Conservation (phyloP, 2,888 invertebrate genomes). For the Operophtera brumata region DNA sequence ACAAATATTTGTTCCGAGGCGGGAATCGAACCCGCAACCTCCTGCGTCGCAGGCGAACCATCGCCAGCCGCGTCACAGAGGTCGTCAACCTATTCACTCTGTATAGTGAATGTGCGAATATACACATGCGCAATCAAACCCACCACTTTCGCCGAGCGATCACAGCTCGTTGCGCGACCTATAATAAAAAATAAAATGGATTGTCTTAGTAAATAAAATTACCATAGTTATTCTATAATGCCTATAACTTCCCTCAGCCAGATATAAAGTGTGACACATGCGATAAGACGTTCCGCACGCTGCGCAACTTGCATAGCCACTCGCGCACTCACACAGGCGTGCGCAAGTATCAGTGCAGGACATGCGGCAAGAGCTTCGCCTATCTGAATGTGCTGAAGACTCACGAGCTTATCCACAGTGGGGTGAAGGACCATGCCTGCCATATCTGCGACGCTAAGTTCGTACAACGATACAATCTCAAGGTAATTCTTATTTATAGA, state of each 20-base stretch:
- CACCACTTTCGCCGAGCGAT: too few relatives aligned
- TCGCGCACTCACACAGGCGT: conserved; percentile 81
- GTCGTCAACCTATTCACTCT: too few relatives aligned
- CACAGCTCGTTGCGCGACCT: too few relatives aligned
- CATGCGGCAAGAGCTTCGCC: conserved; percentile 83
- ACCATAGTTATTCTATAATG: too few relatives aligned
- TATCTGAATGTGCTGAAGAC: conserved; percentile 85
- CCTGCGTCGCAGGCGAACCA: too few relatives aligned
- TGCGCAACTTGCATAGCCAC: conserved; percentile 82
- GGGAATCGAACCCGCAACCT: too few relatives aligned
- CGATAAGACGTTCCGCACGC: conserved; percentile 74
- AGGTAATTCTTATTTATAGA: conserved; percentile 50
- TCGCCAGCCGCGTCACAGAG: too few relatives aligned
- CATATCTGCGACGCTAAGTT: conserved; percentile 84
- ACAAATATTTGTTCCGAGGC: too few relatives aligned
- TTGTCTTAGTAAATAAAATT: too few relatives aligned
- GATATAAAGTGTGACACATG: conserved; percentile 73
- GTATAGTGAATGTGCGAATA: too few relatives aligned
- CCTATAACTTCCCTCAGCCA: conserved; percentile 51
- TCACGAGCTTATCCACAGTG: conserved; percentile 86
- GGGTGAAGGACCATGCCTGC: conserved; percentile 85
- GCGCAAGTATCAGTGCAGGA: conserved; percentile 81
- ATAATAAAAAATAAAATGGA: too few relatives aligned
- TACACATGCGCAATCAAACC: too few relatives aligned
- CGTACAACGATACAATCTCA: conserved; percentile 70